Percentiles rank a stretch among this genome's conserved stretches.
phyloP scores from a whole-genome alignment of 2,888 invertebrate species.

The Asteroscopus sphinx region DNA sequence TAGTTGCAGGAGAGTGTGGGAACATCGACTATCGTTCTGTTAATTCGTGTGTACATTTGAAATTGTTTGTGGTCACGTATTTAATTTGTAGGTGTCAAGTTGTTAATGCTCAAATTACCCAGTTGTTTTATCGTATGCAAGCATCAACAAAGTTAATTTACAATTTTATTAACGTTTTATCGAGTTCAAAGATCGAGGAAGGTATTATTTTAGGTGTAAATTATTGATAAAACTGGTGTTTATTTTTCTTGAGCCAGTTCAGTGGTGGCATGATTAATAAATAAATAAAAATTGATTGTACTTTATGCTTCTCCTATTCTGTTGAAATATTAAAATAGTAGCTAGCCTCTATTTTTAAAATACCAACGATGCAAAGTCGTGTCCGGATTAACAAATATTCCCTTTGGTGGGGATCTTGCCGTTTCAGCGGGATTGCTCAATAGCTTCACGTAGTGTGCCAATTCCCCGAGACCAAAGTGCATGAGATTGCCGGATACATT shows the following conservation, averaged over 20 bases:
- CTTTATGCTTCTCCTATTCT: not conserved
- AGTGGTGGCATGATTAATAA: too few species aligned
- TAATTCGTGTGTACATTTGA: conserved; percentile 65
- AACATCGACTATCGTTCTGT: conserved; percentile 70
- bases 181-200: not conserved
- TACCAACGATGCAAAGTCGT: conserved; percentile 16
- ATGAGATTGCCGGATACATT: conserved; percentile 74
- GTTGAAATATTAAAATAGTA: too few species aligned
- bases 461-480: conserved; percentile 72
- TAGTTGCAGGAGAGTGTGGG: conserved; percentile 78
- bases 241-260: too few species aligned
- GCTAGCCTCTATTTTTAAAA: conserved; percentile 13
- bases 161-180: conserved; percentile 26
- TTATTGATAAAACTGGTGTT: too few species aligned
- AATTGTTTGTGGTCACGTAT: conserved; percentile 78
- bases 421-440: conserved; percentile 67
- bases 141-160: conserved; percentile 45
- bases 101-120: conserved; percentile 67
- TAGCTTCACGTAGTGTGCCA: conserved; percentile 69
- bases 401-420: conserved; percentile 35
- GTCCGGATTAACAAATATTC: conserved; percentile 36
- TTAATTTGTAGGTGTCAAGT: conserved; percentile 76
- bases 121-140: conserved; percentile 39
- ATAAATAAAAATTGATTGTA: too few species aligned
- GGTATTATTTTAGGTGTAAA: not conserved